Base-by-base conservation (phyloP, 2,797 vertebrate species). In the Cheirogaleus major region DNA sequence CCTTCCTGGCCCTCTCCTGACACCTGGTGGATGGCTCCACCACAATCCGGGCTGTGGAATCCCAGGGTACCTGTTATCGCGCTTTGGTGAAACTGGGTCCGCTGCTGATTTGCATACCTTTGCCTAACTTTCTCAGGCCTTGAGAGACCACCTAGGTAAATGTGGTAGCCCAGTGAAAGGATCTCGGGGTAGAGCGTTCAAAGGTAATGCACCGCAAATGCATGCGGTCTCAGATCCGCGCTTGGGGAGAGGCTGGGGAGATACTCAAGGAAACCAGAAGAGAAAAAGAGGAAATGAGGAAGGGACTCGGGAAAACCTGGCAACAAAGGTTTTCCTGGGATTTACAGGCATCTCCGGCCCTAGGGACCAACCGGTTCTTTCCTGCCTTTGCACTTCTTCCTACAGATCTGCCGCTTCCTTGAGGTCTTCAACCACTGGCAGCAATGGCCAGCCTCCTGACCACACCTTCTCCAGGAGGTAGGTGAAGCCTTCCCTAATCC, bases 401-500 rank as follows among this genome's bases (percentile, higher is more conserved):
- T 55, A 6, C 95, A 97, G 97, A 69, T 84, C 89, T 43, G 73
- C 61, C 14, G 13, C 13, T 87, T 22, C 55, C 18, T 61, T 17
- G 1, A 13, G 45, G 88, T 35, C 14, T 83, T 90, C 43, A 11
- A 69, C 75, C 83, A 2, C 32, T 12, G 15, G 30, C 86, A 0
- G 59, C 65, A 15, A 97, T 97, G 98, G 48, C 93, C 13, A 43
- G 50, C 80, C 57, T 92, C 45, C 94, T 43, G 17, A 43, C 50
- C 63, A 95, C 86, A 1, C 91, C 96, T 91, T 78, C 97, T 84
- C 95, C 94, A 7, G 73, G 20, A 98, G 98, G 98, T 98, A 97
- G 78, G 98, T 94, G 80, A 87, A 45, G 59, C 69, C 78, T 78
- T 90, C 69, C 11, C 86, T 83, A 18, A 25, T 7, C 7, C 11